A percentile compares a stretch with the other conserved stretches of the same genome.
phyloP scores from a whole-genome alignment of 2,113 vertebrate genomes.

The Bombycilla garrulus region DNA sequence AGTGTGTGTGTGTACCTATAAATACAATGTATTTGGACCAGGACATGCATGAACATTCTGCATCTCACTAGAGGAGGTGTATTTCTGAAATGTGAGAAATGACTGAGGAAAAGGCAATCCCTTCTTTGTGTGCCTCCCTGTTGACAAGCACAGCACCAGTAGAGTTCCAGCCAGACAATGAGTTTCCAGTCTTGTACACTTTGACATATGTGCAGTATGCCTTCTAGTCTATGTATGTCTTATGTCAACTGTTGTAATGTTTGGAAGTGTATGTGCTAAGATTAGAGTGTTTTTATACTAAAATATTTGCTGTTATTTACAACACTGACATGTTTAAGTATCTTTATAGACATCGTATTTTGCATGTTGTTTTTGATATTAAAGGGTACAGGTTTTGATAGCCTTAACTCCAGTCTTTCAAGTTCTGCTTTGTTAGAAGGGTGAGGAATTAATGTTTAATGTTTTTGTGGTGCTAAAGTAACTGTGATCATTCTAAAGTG shows the following conservation, averaged over 20 bases:
- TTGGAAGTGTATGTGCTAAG: not conserved
- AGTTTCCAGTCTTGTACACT: not conserved
- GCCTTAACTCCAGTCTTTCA: constrained; percentile 30
- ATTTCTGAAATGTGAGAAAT: not conserved
- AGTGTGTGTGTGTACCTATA: not conserved
- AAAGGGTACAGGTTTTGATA: not conserved
- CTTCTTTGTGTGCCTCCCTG: not conserved
- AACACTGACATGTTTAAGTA: not conserved
- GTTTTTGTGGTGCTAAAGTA: constrained; percentile 40
- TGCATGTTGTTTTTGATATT: constrained; percentile 38
- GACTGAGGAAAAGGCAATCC: not conserved
- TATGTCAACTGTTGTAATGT: not conserved
- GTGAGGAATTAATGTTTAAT: constrained; percentile 7
- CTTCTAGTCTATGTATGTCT: not conserved
- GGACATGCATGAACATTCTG: not conserved
- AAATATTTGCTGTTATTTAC: not conserved
- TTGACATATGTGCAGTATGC: not conserved
- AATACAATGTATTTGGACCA: not conserved
- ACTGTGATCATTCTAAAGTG: constrained; percentile 28
- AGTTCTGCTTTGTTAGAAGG: not conserved
- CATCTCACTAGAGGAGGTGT: not conserved
- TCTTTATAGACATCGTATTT: constrained; percentile 19
- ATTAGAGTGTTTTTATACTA: not conserved
- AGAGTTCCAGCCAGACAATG: not conserved
- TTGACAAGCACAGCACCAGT: not conserved